Evolutionary conservation across 2,888 invertebrate genomes (phyloP).

Genomic region (Lagria hirta): DNA sequence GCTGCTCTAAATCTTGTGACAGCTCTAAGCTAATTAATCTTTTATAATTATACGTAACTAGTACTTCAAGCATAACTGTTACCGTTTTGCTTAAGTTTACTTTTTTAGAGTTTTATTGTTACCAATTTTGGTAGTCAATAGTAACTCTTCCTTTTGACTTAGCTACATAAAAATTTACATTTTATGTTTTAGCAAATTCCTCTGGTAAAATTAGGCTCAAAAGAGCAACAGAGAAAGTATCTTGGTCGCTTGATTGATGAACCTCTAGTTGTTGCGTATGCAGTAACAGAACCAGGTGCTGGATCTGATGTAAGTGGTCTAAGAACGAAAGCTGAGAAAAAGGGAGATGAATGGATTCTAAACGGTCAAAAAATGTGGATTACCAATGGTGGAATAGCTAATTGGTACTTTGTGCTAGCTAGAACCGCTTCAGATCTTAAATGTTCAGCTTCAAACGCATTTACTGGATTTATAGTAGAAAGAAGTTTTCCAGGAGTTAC

Average conservation of each 20-base stretch:
- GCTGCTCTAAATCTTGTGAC: too few relatives aligned
- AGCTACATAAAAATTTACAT: not conserved
- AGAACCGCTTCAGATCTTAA: slow-evolving; percentile 93
- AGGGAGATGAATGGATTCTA: slow-evolving; percentile 90
- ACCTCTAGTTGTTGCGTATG: slow-evolving; percentile 85
- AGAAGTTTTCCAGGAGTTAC: slow-evolving; percentile 82
- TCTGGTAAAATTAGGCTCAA: slow-evolving; percentile 77
- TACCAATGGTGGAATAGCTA: slow-evolving; percentile 95
- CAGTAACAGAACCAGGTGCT: slow-evolving; percentile 94
- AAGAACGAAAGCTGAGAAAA: slow-evolving; percentile 89
- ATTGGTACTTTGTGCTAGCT: slow-evolving; percentile 94
- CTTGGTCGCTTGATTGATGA: slow-evolving; percentile 87
- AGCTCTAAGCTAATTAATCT: too few relatives aligned
- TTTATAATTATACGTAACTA: too few relatives aligned
- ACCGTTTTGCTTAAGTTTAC: too few relatives aligned
- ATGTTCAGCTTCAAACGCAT: slow-evolving; percentile 83
- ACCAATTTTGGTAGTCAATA: too few relatives aligned
- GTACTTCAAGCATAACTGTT: too few relatives aligned
- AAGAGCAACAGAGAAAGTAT: slow-evolving; percentile 93
- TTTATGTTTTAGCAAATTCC: slow-evolving; percentile 77
- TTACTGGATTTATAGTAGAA: slow-evolving; percentile 96
- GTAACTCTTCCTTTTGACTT: slow-evolving; percentile 1
- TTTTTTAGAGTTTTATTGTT: too few relatives aligned
- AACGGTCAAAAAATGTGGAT: slow-evolving; percentile 99
- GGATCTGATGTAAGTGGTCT: slow-evolving; percentile 95